A percentile compares a stretch with the other conserved stretches of the same genome.
Conservation (phyloP, 2,113 vertebrate genomes). For the Danionella cerebrum region DNA sequence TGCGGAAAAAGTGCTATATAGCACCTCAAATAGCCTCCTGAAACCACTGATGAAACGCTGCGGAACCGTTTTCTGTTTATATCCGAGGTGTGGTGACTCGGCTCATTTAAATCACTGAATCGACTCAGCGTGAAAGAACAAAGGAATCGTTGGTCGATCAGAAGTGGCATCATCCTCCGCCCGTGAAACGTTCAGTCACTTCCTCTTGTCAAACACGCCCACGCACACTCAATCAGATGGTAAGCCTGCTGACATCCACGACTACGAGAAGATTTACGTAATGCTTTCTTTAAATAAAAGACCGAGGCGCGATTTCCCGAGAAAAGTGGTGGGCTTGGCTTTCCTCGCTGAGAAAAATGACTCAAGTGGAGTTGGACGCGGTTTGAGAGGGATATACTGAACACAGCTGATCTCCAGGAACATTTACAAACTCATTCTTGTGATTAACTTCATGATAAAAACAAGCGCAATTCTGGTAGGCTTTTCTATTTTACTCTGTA, state of each 20-base stretch:
- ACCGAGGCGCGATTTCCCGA: neutral
- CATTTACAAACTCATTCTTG: neutral
- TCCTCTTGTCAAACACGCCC: neutral
- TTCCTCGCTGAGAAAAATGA: neutral
- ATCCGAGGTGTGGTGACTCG: neutral
- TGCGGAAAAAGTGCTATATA: too few relatives aligned
- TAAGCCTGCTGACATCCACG: neutral
- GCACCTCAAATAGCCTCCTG: too few relatives aligned
- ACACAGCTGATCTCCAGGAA: neutral
- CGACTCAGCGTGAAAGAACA: neutral
- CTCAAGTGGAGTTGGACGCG: neutral
- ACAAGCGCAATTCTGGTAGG: neutral
- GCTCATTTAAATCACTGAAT: neutral
- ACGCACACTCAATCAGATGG: neutral
- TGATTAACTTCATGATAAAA: neutral
- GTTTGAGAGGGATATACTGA: neutral
- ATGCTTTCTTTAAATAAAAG: neutral
- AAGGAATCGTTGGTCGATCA: neutral
- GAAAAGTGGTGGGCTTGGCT: neutral
- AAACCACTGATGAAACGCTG: neutral
- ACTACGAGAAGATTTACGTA: neutral
- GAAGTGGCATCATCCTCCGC: constrained; percentile 3
- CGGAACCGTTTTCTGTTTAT: neutral
- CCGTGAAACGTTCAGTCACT: neutral
- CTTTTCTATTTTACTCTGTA: too few relatives aligned